These are phyloP conservation scores for Drosophila nr. medialis DNA, from an alignment of 2,888 invertebrate genomes.

Conservation along the genomic window DNA sequence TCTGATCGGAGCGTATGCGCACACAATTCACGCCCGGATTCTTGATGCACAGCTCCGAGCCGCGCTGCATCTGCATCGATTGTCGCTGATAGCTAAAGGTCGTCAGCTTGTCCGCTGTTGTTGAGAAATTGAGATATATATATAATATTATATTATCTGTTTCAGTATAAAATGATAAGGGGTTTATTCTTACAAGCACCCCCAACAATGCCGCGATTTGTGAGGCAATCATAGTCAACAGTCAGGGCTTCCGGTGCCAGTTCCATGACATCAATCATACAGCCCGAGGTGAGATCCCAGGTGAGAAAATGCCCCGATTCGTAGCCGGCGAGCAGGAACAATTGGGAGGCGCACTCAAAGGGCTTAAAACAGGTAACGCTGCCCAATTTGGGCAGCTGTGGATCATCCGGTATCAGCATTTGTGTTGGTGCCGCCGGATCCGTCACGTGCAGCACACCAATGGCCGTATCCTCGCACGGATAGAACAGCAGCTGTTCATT, in stretches of 20 bases:
- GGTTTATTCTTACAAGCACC: slow-evolving; percentile 70
- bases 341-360: slow-evolving; percentile 84
- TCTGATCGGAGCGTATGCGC: slow-evolving; percentile 88
- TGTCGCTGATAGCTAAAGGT: slow-evolving; percentile 82
- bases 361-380: slow-evolving; percentile 87
- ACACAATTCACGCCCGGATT: slow-evolving; percentile 90
- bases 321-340: slow-evolving; percentile 89
- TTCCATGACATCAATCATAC: slow-evolving; percentile 72
- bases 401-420: slow-evolving; percentile 83
- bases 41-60: slow-evolving; percentile 88
- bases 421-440: slow-evolving; percentile 82
- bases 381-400: slow-evolving; percentile 85
- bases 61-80: slow-evolving; percentile 85
- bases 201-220: slow-evolving; percentile 89
- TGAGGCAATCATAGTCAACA: slow-evolving; percentile 89
- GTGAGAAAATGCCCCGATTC: slow-evolving; percentile 90
- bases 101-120: slow-evolving; percentile 75
- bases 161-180: not conserved
- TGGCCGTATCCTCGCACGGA: slow-evolving; percentile 87
- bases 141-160: not conserved
- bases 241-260: slow-evolving; percentile 89
- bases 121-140: not conserved
- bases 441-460: slow-evolving; percentile 83
- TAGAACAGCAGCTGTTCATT: slow-evolving; percentile 86
- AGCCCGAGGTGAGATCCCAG: slow-evolving; percentile 89